phyloP scores from a whole-genome alignment of 2,113 vertebrate genomes.

The Natator depressus region DNA sequence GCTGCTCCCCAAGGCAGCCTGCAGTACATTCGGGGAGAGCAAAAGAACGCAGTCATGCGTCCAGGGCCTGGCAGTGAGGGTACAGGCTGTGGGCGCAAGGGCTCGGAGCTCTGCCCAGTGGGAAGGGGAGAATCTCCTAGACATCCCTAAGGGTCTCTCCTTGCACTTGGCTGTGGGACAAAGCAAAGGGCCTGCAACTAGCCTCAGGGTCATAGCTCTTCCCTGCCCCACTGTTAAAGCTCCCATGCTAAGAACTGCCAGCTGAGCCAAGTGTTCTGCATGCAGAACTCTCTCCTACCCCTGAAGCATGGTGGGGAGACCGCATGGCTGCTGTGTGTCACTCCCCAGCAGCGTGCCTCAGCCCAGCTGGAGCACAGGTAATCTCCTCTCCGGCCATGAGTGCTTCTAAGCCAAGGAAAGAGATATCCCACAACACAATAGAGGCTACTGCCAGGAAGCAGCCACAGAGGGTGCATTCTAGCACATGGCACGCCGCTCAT shows the following conservation, averaged over 20 bases:
- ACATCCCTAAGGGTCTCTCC: background rate
- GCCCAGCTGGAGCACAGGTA: background rate
- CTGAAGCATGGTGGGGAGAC: background rate
- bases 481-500: background rate
- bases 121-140: background rate
- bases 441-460: background rate
- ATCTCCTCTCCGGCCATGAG: background rate
- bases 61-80: background rate
- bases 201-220: background rate
- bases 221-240: background rate
- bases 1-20: background rate
- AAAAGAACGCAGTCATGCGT: background rate
- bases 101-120: background rate
- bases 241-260: background rate
- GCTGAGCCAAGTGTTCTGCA: background rate
- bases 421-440: background rate
- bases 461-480: background rate
- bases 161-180: background rate
- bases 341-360: background rate
- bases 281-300: background rate
- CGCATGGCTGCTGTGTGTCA: background rate
- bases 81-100: background rate
- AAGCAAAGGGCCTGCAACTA: background rate
- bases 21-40: background rate
- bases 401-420: background rate